Base-by-base conservation (phyloP, 2,888 invertebrate species). In the Monopis laevigella region DNA sequence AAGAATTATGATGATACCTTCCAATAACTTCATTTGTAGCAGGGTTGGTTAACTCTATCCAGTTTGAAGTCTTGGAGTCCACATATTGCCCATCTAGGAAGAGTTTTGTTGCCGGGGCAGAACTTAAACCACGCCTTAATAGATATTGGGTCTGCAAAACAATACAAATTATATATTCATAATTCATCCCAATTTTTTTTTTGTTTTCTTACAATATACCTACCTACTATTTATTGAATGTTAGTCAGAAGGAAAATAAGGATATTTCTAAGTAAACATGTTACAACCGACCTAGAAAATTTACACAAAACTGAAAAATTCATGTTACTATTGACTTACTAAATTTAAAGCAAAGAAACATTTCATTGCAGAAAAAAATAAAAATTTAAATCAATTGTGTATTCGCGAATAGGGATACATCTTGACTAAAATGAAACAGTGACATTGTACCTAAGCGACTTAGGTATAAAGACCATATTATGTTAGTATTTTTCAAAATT, bases 1-100 rank as follows among this genome's bases (percentile, higher is more conserved):
- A n/a, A n/a, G n/a, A n/a, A n/a, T 32, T 14, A 4, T 32, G 6
- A 18, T 16, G 4, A 40, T 65, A 84, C 85, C 77, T 85, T 43
- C 88, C 86, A 43, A 92, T 83, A 19, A 91, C 68, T 73, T 93
- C 86, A 81, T 96, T 95, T 34, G 95, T 96, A 3, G 96, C 96
- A 32, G 99, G 99, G 74, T 99, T 92, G 50, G 93, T 92, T 7
- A 99, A 85, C 56, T 98, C 97, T 55, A 98, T 92, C 91, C 95
- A 99, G 55, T 98, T 90, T 14, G 77, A 88, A 1, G 97, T 87
- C 68, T 96, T 92, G 0, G 98, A 99, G 47, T 99, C 98, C 14
- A 89, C 83, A 72, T 93, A 92, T 69, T 97, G 88, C 42, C 98
- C 98, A 83, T 98, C 90, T 53, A 99, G 94, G 73, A 93, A 99